Percentiles rank a stretch among this genome's conserved stretches.
Evolutionary conservation across 2,888 invertebrate genomes (phyloP).

Genomic region (Thelaira solivaga): DNA sequence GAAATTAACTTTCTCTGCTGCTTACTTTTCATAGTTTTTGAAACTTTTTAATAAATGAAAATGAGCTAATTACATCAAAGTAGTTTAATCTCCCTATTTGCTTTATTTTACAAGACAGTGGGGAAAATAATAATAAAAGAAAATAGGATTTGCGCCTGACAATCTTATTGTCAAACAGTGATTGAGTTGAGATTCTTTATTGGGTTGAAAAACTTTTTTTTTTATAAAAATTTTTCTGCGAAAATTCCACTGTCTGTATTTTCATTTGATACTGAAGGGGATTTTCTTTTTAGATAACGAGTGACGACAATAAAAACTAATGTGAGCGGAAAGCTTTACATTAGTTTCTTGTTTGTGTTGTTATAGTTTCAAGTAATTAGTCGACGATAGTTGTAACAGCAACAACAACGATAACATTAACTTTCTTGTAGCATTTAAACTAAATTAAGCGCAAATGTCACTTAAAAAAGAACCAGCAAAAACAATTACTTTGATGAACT

Average conservation of each 20-base stretch:
- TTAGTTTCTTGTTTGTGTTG: neutral
- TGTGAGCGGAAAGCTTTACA: neutral
- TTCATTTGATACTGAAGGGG: neutral
- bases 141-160: too few species aligned
- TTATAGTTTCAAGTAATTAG: slow-evolving; percentile 42
- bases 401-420: slow-evolving; percentile 40
- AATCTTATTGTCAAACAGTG: too few species aligned
- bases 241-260: neutral
- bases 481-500: slow-evolving; percentile 25
- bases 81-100: neutral
- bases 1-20: too few species aligned
- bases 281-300: slow-evolving; percentile 13
- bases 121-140: neutral
- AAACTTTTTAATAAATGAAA: slow-evolving; percentile 1
- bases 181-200: too few species aligned
- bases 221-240: too few species aligned
- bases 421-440: slow-evolving; percentile 40
- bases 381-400: slow-evolving; percentile 34
- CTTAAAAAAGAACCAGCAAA: neutral
- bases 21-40: too few species aligned
- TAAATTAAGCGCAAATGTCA: slow-evolving; percentile 57
- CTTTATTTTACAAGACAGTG: neutral
- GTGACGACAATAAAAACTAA: slow-evolving; percentile 27
- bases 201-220: too few species aligned
- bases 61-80: neutral